phyloP scores from a whole-genome alignment of 2,888 invertebrate species.

The Drosophila putrida region DNA sequence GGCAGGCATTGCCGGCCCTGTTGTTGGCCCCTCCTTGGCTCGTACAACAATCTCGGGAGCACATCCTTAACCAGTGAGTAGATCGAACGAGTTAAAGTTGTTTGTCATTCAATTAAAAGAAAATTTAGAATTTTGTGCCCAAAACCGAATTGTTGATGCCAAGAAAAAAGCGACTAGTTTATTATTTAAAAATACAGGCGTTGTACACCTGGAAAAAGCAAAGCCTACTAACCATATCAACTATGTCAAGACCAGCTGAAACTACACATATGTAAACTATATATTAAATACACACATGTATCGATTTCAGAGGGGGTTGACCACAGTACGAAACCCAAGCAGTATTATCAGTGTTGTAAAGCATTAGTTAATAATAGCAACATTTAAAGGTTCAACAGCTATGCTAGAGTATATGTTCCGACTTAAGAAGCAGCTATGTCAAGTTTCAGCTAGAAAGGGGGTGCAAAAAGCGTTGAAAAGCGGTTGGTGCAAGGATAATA shows the following conservation, averaged over 20 bases:
- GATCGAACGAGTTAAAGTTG: neutral
- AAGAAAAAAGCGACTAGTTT: neutral
- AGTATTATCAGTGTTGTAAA: constrained; percentile 1
- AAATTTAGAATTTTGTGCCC: neutral
- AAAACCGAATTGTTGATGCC: neutral
- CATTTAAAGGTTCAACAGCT: neutral
- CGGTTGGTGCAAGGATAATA: constrained; percentile 7
- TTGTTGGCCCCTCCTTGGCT: constrained; percentile 36
- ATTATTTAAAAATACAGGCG: neutral
- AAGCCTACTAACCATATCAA: constrained; percentile 27
- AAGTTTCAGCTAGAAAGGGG: neutral
- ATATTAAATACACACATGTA: neutral
- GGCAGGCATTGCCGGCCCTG: constrained; percentile 47
- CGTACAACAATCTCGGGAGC: constrained; percentile 69
- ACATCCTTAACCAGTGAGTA: constrained; percentile 49
- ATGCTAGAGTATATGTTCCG: neutral
- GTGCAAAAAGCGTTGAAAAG: neutral
- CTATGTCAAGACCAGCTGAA: constrained; percentile 12
- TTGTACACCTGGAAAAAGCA: constrained; percentile 5
- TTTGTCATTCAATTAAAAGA: neutral
- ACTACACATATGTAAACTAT: neutral
- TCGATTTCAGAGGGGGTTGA: neutral
- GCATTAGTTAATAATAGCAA: neutral
- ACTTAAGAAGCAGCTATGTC: neutral
- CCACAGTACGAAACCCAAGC: too few species aligned